These are phyloP conservation scores for Isichthys henryi DNA, from an alignment of 2,113 vertebrate species.

Conservation along the genomic window DNA sequence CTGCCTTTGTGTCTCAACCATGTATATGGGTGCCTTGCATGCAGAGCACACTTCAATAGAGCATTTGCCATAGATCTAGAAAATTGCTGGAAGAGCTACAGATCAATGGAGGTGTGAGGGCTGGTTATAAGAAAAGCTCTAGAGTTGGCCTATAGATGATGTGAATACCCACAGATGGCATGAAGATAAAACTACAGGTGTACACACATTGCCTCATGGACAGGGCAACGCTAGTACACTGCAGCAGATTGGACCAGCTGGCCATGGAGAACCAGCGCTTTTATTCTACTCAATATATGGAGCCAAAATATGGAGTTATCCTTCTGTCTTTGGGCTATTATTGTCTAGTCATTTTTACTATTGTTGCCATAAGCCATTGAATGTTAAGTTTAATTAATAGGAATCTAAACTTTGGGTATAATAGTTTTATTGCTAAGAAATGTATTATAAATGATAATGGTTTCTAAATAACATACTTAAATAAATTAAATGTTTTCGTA, in stretches of 20 bases:
- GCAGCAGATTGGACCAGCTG: not conserved
- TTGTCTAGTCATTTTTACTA: not conserved
- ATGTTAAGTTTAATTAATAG: not conserved
- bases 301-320: not conserved
- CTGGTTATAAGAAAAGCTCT: not conserved
- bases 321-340: not conserved
- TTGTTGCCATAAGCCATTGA: not conserved
- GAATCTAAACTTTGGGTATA: not conserved
- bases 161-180: not conserved
- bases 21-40: not conserved
- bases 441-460: not conserved
- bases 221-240: not conserved
- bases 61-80: not conserved
- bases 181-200: not conserved
- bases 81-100: not conserved
- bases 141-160: not conserved
- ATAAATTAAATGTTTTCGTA: not conserved
- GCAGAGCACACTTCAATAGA: not conserved
- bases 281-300: not conserved
- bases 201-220: not conserved
- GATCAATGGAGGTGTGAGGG: not conserved
- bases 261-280: not conserved
- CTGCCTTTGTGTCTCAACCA: too few species aligned
- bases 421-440: not conserved
- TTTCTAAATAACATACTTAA: not conserved